Evolutionary conservation across 2,888 invertebrate genomes (phyloP).

Genomic region (Drosophila fungiperda): DNA sequence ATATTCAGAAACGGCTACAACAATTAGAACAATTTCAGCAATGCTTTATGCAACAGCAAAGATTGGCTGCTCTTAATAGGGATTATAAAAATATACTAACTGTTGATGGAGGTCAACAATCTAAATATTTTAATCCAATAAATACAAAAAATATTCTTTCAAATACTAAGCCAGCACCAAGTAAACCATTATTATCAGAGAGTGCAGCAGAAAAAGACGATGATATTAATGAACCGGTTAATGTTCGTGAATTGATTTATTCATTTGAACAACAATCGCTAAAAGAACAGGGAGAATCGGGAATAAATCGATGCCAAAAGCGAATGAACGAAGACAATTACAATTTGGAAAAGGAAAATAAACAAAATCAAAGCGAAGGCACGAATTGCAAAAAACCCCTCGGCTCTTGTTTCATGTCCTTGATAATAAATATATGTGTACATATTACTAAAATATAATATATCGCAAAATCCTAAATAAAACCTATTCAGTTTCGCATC

Average conservation of each 20-base stretch:
- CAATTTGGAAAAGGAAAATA: constrained; percentile 3
- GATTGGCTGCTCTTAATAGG: constrained; percentile 8
- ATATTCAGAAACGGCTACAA: constrained; percentile 64
- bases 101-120: background rate
- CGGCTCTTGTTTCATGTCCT: background rate
- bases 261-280: constrained; percentile 87
- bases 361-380: constrained; percentile 21
- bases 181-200: background rate
- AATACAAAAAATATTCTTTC: background rate
- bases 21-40: constrained; percentile 68
- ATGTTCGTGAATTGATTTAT: constrained; percentile 86
- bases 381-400: constrained; percentile 6
- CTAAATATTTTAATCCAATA: background rate
- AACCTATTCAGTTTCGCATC: background rate
- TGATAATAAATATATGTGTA: background rate
- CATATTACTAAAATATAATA: background rate
- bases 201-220: constrained; percentile 13
- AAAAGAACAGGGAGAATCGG: constrained; percentile 26
- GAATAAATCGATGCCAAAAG: constrained; percentile 1
- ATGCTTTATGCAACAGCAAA: constrained; percentile 55
- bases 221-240: constrained; percentile 80
- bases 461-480: background rate
- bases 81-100: constrained; percentile 3
- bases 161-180: background rate
- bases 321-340: constrained; percentile 1